Evolutionary conservation across 2,888 invertebrate genomes (phyloP).

Genomic region (Trichopria drosophilae): DNA sequence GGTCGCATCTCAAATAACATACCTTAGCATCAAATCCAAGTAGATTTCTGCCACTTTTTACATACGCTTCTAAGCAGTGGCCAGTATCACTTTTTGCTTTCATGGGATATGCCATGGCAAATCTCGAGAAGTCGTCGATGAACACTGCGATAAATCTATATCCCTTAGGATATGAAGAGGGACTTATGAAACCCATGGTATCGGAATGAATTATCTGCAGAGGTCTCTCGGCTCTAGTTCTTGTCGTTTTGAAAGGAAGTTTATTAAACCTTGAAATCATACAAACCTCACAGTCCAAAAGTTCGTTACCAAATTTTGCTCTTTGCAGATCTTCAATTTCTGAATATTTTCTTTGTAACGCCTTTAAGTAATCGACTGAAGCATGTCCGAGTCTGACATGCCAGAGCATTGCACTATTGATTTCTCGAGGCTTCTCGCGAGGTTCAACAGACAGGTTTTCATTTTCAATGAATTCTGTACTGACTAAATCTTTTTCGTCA

Average conservation of each 20-base stretch:
- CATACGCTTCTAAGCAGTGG: too few species aligned
- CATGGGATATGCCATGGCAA: slow-evolving; percentile 35
- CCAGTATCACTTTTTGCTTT: too few species aligned
- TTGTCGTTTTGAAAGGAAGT: slow-evolving; percentile 30
- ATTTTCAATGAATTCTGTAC: not conserved
- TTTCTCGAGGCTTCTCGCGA: too few species aligned
- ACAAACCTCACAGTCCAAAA: slow-evolving; percentile 36
- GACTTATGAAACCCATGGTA: slow-evolving; percentile 34
- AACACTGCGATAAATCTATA: slow-evolving; percentile 33
- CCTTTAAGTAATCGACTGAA: slow-evolving; percentile 19
- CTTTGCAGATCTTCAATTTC: slow-evolving; percentile 23
- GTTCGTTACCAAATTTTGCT: slow-evolving; percentile 31
- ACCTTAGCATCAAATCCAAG: slow-evolving; percentile 36
- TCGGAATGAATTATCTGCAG: too few species aligned
- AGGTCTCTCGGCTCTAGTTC: slow-evolving; percentile 27
- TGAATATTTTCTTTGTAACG: slow-evolving; percentile 13
- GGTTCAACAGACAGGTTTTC: too few species aligned
- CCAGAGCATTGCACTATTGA: slow-evolving; percentile 5
- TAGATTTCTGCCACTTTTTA: too few species aligned
- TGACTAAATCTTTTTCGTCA: not conserved
- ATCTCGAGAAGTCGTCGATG: slow-evolving; percentile 37
- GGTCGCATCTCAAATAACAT: slow-evolving; percentile 38
- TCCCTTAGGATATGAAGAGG: slow-evolving; percentile 30
- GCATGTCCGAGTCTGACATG: slow-evolving; percentile 28
- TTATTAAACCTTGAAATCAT: slow-evolving; percentile 35